phyloP scores from a whole-genome alignment of 2,797 vertebrate species.

The Anabacerthia variegaticeps region DNA sequence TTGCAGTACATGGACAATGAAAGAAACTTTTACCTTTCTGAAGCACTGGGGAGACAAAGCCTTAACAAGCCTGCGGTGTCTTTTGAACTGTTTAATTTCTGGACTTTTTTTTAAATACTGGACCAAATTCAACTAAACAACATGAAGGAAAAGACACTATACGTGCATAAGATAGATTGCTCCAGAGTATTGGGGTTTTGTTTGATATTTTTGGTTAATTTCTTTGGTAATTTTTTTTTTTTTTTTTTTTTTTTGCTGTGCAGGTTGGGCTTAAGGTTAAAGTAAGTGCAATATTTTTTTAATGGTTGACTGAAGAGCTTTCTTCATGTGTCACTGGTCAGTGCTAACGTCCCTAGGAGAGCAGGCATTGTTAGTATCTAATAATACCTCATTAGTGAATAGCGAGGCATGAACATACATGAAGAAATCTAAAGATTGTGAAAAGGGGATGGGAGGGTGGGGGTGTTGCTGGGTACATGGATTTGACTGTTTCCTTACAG shows the following conservation, averaged over 20 bases:
- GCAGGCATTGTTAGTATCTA: slow-evolving; percentile 61
- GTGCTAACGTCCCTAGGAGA: slow-evolving; percentile 42
- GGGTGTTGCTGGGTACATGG: not conserved
- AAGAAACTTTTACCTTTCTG: slow-evolving; percentile 60
- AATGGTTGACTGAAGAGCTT: slow-evolving; percentile 66
- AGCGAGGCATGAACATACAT: slow-evolving; percentile 45
- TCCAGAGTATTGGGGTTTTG: slow-evolving; percentile 1
- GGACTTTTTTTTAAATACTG: slow-evolving; percentile 71
- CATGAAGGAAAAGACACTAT: slow-evolving; percentile 42
- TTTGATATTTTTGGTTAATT: slow-evolving; percentile 1
- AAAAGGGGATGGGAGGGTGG: not conserved
- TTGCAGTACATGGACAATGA: slow-evolving; percentile 44
- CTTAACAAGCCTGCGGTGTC: slow-evolving; percentile 87
- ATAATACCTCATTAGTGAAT: slow-evolving; percentile 71
- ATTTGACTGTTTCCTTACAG: not conserved
- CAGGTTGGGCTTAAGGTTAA: slow-evolving; percentile 72
- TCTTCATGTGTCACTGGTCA: slow-evolving; percentile 57
- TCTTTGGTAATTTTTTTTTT: not conserved
- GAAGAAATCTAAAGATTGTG: slow-evolving; percentile 25
- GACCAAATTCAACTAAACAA: slow-evolving; percentile 71
- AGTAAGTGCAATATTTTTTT: slow-evolving; percentile 79
- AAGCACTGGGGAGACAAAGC: slow-evolving; percentile 82
- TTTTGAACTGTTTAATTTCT: slow-evolving; percentile 77
- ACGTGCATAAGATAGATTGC: slow-evolving; percentile 22
- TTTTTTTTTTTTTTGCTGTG: not conserved